These are phyloP conservation scores for Ophthalmolycus amberensis DNA, from an alignment of 2,113 vertebrate genomes.

Conservation along the genomic window DNA sequence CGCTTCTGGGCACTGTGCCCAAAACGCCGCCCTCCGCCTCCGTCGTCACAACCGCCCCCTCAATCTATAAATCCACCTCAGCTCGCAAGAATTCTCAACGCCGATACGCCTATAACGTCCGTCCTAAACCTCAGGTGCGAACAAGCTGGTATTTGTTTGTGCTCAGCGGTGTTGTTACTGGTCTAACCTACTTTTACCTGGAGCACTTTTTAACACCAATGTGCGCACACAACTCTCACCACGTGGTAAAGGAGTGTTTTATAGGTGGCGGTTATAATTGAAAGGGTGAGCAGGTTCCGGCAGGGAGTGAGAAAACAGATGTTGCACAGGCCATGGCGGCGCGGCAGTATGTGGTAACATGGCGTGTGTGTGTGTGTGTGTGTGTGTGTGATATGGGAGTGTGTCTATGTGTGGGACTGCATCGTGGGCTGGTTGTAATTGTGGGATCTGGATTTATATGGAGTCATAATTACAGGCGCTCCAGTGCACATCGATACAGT, in stretches of 20 bases:
- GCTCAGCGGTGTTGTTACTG: slow-evolving; percentile 40
- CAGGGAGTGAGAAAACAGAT: slow-evolving; percentile 79
- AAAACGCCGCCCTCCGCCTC: slow-evolving; percentile 46
- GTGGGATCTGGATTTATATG: slow-evolving; percentile 79
- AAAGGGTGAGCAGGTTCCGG: slow-evolving; percentile 77
- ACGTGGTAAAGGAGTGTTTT: slow-evolving; percentile 65
- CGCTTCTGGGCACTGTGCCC: slow-evolving; percentile 74
- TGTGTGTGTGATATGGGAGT: slow-evolving; percentile 5
- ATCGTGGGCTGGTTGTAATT: slow-evolving; percentile 74
- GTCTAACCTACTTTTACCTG: slow-evolving; percentile 63
- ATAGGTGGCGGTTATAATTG: slow-evolving; percentile 81
- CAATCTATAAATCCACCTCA: slow-evolving; percentile 36
- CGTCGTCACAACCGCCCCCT: slow-evolving; percentile 38
- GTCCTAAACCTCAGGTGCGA: background rate
- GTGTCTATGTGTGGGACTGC: slow-evolving; percentile 42
- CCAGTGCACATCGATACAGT: slow-evolving; percentile 57
- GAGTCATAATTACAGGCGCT: slow-evolving; percentile 77
- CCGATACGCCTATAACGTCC: background rate
- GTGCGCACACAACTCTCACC: slow-evolving; percentile 31
- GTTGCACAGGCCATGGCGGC: slow-evolving; percentile 64
- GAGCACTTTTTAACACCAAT: slow-evolving; percentile 20
- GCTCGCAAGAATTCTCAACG: slow-evolving; percentile 35
- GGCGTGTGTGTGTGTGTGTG: slow-evolving; percentile 20
- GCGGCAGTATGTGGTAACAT: slow-evolving; percentile 37
- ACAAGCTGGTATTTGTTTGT: background rate